Percentiles rank a stretch among this genome's conserved stretches.
These are phyloP conservation scores for Ataeniobius toweri DNA, from an alignment of 2,797 vertebrate species.

Conservation along the genomic window DNA sequence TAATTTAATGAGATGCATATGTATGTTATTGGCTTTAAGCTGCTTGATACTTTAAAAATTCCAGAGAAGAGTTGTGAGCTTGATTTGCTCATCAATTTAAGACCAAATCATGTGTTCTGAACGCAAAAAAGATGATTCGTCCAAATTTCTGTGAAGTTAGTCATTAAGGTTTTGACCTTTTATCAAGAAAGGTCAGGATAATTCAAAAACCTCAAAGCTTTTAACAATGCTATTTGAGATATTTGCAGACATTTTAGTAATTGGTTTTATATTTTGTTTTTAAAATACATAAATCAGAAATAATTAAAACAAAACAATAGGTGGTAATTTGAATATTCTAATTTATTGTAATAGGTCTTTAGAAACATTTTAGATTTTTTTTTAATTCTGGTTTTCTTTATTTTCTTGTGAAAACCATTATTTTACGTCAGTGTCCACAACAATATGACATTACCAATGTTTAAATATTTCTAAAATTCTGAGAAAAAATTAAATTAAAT, in stretches of 20 bases:
- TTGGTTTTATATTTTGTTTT: neutral
- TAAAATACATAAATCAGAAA: neutral
- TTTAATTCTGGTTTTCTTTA: neutral
- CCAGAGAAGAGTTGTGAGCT: neutral
- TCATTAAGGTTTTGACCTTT: neutral
- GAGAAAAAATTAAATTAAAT: neutral
- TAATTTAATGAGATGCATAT: neutral
- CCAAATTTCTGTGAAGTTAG: neutral
- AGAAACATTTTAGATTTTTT: neutral
- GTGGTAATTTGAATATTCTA: neutral
- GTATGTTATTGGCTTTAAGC: neutral
- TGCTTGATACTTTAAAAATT: neutral
- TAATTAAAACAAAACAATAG: neutral
- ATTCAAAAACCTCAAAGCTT: neutral
- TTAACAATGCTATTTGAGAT: neutral
- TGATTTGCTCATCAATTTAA: neutral
- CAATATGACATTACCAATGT: neutral
- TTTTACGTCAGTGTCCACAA: neutral
- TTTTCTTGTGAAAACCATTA: neutral
- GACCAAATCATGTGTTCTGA: neutral
- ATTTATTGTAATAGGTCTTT: neutral
- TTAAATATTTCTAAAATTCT: neutral
- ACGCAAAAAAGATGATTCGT: neutral
- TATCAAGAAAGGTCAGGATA: neutral
- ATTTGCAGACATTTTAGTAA: neutral